Percentiles rank a stretch among this genome's conserved stretches.
Conservation (phyloP, 2,888 invertebrate species). For the Drosophila crucigera region DNA sequence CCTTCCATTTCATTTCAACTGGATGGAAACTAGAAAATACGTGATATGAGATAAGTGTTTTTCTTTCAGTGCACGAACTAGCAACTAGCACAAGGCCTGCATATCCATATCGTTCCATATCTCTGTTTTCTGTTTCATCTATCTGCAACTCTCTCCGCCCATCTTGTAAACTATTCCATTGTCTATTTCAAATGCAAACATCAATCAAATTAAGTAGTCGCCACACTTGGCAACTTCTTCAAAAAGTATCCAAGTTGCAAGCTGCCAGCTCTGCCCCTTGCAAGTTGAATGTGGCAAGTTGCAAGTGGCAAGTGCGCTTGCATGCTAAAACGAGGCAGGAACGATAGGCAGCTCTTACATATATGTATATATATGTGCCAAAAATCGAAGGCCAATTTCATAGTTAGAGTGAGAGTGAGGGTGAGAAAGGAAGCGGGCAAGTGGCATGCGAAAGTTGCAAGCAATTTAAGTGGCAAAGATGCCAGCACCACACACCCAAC, state of each 20-base stretch:
- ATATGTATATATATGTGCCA: not conserved
- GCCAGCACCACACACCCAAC: slow-evolving; percentile 18
- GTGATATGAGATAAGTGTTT: not conserved
- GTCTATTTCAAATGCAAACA: slow-evolving; percentile 23
- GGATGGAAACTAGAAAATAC: not conserved
- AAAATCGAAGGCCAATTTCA: slow-evolving; percentile 47
- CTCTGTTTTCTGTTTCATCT: not conserved
- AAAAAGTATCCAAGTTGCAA: slow-evolving; percentile 14
- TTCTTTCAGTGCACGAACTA: slow-evolving; percentile 7
- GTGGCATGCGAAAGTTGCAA: slow-evolving; percentile 60
- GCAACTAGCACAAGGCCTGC: slow-evolving; percentile 45
- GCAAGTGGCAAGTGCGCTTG: slow-evolving; percentile 25
- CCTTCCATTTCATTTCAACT: not conserved
- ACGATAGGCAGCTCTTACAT: slow-evolving; percentile 11
- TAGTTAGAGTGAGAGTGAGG: slow-evolving; percentile 1
- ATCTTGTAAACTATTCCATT: not conserved
- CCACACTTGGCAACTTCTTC: slow-evolving; percentile 26
- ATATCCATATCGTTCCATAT: not conserved
- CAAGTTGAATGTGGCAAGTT: slow-evolving; percentile 25
- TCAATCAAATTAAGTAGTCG: slow-evolving; percentile 58
- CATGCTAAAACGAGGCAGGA: slow-evolving; percentile 16
- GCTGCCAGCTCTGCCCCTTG: slow-evolving; percentile 16
- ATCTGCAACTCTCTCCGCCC: not conserved
- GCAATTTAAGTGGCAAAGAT: slow-evolving; percentile 58
- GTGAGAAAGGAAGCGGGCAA: not conserved